These are phyloP conservation scores for Rousettus madagascariensis DNA, from an alignment of 2,797 vertebrate species.

Conservation along the genomic window DNA sequence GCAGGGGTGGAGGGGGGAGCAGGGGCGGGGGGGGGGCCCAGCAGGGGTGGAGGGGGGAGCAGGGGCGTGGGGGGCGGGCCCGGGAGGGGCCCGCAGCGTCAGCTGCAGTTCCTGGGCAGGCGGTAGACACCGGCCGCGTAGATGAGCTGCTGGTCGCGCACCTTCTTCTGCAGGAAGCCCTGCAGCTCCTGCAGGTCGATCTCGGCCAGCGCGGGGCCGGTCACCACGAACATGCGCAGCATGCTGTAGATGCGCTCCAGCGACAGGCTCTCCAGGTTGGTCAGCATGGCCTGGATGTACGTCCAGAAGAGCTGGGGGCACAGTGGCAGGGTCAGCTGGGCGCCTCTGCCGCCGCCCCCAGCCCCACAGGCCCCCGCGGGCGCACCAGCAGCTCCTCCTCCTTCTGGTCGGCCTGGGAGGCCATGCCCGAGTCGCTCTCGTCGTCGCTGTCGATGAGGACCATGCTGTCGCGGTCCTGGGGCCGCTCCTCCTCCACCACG, in stretches of 20 bases:
- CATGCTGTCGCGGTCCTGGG: conserved; percentile 91
- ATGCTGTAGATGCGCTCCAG: conserved; percentile 98
- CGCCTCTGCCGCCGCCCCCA: fast-evolving
- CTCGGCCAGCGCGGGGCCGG: conserved; percentile 94
- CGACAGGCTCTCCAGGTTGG: conserved; percentile 97
- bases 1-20: no score
- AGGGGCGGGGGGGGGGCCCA: no score
- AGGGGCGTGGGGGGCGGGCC: no score
- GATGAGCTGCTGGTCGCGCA: conserved; percentile 94
- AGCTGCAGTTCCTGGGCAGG: conserved; percentile 90
- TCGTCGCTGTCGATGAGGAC: conserved; percentile 97
- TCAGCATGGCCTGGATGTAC: conserved; percentile 99
- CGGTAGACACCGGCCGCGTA: conserved; percentile 93
- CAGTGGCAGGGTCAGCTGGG: fast-evolving
- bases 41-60: not conserved
- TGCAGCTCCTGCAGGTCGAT: conserved; percentile 97
- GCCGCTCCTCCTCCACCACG: conserved; percentile 92
- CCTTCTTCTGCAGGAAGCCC: conserved; percentile 96
- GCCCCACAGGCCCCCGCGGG: fast-evolving
- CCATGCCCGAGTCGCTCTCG: conserved; percentile 96
- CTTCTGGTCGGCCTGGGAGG: conserved; percentile 97
- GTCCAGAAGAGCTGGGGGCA: conserved; percentile 95
- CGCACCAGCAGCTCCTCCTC: conserved; percentile 92
- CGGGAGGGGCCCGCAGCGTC: not conserved
- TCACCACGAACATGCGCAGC: conserved; percentile 98